Percentiles rank a stretch among this genome's conserved stretches.
phyloP scores from a whole-genome alignment of 2,888 invertebrate species.

The Arctia plantaginis region DNA sequence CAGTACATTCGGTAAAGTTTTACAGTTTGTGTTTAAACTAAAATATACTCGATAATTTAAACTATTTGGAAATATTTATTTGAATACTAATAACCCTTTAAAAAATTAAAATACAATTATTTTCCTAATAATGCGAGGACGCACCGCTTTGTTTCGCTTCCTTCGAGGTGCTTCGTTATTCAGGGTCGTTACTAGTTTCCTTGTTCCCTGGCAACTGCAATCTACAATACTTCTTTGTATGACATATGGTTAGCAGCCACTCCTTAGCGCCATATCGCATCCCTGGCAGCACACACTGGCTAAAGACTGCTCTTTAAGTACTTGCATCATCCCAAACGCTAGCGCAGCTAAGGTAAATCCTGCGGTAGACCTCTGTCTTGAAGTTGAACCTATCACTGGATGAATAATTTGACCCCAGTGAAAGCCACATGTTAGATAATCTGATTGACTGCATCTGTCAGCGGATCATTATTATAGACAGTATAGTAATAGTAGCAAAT shows the following conservation, averaged over 20 bases:
- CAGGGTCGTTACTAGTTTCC: not conserved
- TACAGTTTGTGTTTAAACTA: too few relatives aligned
- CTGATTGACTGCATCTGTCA: not conserved
- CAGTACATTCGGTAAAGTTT: too few relatives aligned
- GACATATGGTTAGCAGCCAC: not conserved
- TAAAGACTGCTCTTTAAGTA: not conserved
- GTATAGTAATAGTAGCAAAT: not conserved
- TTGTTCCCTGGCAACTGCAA: not conserved
- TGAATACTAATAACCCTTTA: not conserved
- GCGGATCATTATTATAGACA: not conserved
- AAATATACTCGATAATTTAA: not conserved
- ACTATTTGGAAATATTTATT: not conserved
- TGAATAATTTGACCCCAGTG: not conserved
- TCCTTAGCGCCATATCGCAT: not conserved
- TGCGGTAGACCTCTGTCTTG: not conserved
- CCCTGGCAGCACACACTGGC: not conserved
- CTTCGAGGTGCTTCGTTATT: not conserved
- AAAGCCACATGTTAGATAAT: not conserved
- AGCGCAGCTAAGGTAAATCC: not conserved
- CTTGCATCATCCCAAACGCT: not conserved
- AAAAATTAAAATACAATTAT: not conserved
- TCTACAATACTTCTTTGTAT: not conserved
- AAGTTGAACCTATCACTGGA: not conserved
- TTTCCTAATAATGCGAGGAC: not conserved
- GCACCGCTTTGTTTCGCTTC: constrained; percentile 1